A percentile compares a stretch with the other conserved stretches of the same genome.
Conservation (phyloP, 2,797 vertebrate genomes). For the Catharus ustulatus region DNA sequence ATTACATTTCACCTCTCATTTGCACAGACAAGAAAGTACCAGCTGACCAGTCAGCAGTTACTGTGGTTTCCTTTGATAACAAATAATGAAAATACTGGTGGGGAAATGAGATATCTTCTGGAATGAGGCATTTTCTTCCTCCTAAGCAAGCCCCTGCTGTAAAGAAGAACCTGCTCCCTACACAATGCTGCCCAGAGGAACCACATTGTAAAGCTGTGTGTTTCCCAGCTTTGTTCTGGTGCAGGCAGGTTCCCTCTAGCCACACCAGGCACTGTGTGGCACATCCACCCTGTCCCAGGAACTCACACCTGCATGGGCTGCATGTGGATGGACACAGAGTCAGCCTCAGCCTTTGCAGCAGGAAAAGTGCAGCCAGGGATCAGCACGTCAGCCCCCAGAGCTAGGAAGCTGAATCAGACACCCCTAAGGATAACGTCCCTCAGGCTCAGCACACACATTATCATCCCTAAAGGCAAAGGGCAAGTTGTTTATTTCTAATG, state of each 20-base stretch:
- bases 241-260: not conserved
- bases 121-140: not conserved
- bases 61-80: not conserved
- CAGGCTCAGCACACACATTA: not conserved
- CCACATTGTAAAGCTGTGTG: accelerated
- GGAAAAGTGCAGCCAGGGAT: not conserved
- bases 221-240: not conserved
- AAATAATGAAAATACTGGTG: not conserved
- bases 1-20: not conserved
- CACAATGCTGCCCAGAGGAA: accelerated
- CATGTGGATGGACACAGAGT: accelerated
- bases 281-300: not conserved
- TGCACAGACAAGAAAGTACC: not conserved
- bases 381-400: not conserved
- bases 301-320: not conserved
- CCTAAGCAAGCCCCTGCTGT: not conserved
- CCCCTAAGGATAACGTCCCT: not conserved
- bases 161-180: not conserved
- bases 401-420: not conserved
- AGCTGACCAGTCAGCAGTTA: not conserved
- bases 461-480: not conserved
- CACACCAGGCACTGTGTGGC: not conserved
- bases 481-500: not conserved
- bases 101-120: not conserved
- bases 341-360: not conserved